Percentiles rank a stretch among this genome's conserved stretches.
Conservation (phyloP, 2,113 vertebrate genomes). For the Psephotus haematonotus region DNA sequence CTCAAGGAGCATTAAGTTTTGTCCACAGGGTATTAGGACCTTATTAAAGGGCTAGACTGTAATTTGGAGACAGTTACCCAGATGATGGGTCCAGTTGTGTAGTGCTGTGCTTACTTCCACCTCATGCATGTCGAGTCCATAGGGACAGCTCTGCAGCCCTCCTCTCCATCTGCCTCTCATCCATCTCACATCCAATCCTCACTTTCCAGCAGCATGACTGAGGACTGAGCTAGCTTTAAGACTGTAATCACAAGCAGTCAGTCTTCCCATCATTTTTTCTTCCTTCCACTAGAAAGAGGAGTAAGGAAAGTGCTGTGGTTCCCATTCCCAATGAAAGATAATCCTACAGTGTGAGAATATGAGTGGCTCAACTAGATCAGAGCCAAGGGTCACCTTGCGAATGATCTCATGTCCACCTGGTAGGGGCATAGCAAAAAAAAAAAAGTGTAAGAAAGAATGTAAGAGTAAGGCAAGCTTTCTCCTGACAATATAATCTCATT, state of each 20-base stretch:
- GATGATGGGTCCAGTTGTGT: not conserved
- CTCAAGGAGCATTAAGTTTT: not conserved
- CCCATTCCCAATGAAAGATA: not conserved
- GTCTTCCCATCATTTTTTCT: not conserved
- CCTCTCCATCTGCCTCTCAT: not conserved
- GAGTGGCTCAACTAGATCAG: not conserved
- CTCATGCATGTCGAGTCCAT: not conserved
- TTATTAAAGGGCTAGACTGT: not conserved
- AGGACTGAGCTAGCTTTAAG: not conserved
- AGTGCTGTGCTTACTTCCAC: not conserved
- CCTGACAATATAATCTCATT: not conserved
- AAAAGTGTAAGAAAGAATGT: not conserved
- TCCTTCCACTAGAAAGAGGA: not conserved
- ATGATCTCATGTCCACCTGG: not conserved
- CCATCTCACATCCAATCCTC: not conserved
- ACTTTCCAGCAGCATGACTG: not conserved
- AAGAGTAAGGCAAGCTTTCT: not conserved
- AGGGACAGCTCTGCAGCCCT: not conserved
- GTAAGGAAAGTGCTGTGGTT: not conserved
- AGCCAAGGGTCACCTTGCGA: not conserved
- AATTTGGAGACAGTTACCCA: not conserved
- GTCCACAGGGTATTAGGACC: not conserved
- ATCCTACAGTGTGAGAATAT: not conserved
- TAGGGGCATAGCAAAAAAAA: not conserved
- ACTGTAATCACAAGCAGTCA: not conserved